A percentile compares a stretch with the other conserved stretches of the same genome.
Conservation (phyloP, 2,888 invertebrate genomes). For the Agrilus mali region DNA sequence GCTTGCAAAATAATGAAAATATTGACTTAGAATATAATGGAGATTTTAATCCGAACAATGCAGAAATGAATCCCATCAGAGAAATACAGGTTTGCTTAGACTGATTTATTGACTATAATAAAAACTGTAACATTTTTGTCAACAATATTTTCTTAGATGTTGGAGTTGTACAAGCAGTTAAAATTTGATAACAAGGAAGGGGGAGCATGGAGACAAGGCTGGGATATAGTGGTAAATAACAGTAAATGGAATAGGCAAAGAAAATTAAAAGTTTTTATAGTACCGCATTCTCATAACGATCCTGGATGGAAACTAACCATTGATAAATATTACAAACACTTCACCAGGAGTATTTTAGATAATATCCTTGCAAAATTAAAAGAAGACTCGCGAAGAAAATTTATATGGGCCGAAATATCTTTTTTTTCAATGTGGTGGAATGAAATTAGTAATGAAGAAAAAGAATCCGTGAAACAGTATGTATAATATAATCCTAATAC, state of each 20-base stretch:
- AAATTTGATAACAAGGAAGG: slow-evolving; percentile 91
- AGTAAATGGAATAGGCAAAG: slow-evolving; percentile 66
- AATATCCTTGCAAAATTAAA: slow-evolving; percentile 78
- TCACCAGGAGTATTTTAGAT: slow-evolving; percentile 82
- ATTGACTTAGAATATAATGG: too few species aligned
- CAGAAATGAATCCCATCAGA: slow-evolving; percentile 37
- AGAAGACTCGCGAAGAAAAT: slow-evolving; percentile 67
- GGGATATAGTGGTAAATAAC: slow-evolving; percentile 71
- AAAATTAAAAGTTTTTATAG: slow-evolving; percentile 81
- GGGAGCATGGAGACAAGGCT: slow-evolving; percentile 97
- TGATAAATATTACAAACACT: slow-evolving; percentile 81
- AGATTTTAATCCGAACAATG: too few species aligned
- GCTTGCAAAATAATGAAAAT: too few species aligned
- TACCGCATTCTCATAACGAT: slow-evolving; percentile 98
- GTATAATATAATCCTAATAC: slow-evolving; percentile 16
- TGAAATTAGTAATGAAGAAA: slow-evolving; percentile 49
- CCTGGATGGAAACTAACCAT: slow-evolving; percentile 97
- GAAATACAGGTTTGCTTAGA: slow-evolving; percentile 46
- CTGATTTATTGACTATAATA: neutral
- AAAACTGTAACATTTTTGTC: slow-evolving; percentile 1
- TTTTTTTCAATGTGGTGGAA: slow-evolving; percentile 92
- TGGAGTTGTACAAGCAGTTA: slow-evolving; percentile 74
- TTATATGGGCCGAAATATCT: slow-evolving; percentile 97
- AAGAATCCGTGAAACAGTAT: slow-evolving; percentile 43
- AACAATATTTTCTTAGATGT: slow-evolving; percentile 51